phyloP scores from a whole-genome alignment of 1,140 invertebrate genomes.

The Chrysoperla carnea region DNA sequence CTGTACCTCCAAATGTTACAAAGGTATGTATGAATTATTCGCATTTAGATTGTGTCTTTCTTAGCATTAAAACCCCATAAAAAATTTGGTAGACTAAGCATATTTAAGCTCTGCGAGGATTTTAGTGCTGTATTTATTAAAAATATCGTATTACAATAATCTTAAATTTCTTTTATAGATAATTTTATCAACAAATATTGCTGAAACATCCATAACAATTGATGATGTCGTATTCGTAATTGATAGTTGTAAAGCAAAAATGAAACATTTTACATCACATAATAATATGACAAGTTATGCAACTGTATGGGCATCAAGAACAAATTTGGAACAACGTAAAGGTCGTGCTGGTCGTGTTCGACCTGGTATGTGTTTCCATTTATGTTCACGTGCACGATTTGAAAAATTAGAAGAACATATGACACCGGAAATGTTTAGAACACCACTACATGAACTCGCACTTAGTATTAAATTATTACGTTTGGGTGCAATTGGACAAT shows the following conservation, averaged over 20 bases:
- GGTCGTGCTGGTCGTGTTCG: constrained; percentile 80
- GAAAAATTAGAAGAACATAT: constrained; percentile 73
- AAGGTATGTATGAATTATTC: constrained; percentile 29
- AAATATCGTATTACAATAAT: too few relatives aligned
- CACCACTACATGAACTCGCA: constrained; percentile 80
- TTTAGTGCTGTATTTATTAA: neutral
- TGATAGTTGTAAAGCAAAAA: constrained; percentile 88
- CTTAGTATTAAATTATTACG: constrained; percentile 74
- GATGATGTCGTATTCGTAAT: constrained; percentile 94
- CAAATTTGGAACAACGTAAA: constrained; percentile 79
- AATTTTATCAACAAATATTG: constrained; percentile 82
- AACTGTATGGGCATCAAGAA: constrained; percentile 81
- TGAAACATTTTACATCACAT: constrained; percentile 88
- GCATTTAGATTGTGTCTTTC: neutral
- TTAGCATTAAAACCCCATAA: neutral
- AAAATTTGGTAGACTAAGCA: constrained; percentile 1
- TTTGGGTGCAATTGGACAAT: constrained; percentile 77
- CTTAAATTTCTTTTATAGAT: constrained; percentile 32
- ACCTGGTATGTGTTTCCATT: constrained; percentile 76
- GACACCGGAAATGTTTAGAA: constrained; percentile 91
- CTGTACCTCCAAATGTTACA: constrained; percentile 48
- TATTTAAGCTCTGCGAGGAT: too few relatives aligned
- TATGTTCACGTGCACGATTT: constrained; percentile 60
- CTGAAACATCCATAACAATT: constrained; percentile 90
- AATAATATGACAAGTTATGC: constrained; percentile 93